Conservation (phyloP, 53 echinoderm and acorn worm species). For the Antedon mediterranea region DNA sequence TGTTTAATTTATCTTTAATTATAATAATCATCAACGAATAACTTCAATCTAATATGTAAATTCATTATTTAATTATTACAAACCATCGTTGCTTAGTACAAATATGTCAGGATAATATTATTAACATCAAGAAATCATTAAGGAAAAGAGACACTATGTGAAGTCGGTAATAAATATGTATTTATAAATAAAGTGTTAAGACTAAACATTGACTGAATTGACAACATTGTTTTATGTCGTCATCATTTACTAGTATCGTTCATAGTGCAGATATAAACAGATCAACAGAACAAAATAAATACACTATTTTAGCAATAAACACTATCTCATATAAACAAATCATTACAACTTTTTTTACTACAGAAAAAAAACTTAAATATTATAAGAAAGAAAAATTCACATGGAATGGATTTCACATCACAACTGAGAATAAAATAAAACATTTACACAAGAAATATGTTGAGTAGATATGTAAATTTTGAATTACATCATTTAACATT, state of each 20-base stretch:
- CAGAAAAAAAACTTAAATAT: neutral
- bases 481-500: neutral
- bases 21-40: no score
- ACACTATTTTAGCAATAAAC: neutral
- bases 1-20: no score
- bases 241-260: neutral
- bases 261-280: neutral
- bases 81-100: neutral
- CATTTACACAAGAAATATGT: neutral
- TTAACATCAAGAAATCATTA: neutral
- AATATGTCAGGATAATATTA: neutral
- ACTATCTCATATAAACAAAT: neutral
- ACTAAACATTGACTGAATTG: neutral
- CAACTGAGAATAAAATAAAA: neutral
- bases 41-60: no score
- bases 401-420: neutral
- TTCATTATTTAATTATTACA: no score
- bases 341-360: neutral
- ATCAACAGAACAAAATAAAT: neutral
- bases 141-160: neutral
- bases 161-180: conserved; percentile 45
- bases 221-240: neutral
- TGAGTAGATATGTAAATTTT: neutral
- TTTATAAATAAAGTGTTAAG: conserved; percentile 54
- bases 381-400: neutral